A percentile compares a stretch with the other conserved stretches of the same genome.
These are phyloP conservation scores for Thaumetopoea pityocampa DNA, from an alignment of 1,140 invertebrate species.

Conservation along the genomic window DNA sequence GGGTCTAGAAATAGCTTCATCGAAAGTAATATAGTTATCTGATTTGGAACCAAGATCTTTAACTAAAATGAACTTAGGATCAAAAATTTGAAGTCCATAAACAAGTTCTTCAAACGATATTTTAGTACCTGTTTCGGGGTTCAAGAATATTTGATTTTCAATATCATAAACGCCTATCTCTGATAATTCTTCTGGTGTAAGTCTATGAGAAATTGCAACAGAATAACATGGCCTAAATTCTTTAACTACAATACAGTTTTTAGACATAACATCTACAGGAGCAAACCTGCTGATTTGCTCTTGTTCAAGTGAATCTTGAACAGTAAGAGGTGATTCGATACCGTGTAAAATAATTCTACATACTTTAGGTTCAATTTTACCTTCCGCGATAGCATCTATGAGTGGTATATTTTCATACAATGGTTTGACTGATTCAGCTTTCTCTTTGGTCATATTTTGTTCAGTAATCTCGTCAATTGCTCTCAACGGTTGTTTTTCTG, in stretches of 20 bases:
- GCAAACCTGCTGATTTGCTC: constrained; percentile 81
- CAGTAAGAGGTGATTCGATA: constrained; percentile 76
- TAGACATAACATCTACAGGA: constrained; percentile 77
- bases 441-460: constrained; percentile 57
- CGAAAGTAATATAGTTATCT: constrained; percentile 82
- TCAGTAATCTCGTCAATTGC: constrained; percentile 70
- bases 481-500: constrained; percentile 59
- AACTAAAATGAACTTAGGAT: constrained; percentile 85
- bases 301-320: constrained; percentile 80
- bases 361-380: constrained; percentile 84
- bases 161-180: constrained; percentile 85
- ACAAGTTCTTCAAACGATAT: constrained; percentile 88
- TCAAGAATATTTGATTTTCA: constrained; percentile 84
- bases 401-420: constrained; percentile 74
- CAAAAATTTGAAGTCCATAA: constrained; percentile 83
- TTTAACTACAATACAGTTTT: constrained; percentile 62
- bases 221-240: constrained; percentile 51
- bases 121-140: constrained; percentile 84
- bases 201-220: constrained; percentile 73
- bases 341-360: constrained; percentile 80
- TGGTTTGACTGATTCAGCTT: constrained; percentile 37
- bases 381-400: constrained; percentile 84
- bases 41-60: constrained; percentile 84
- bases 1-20: constrained; percentile 83
- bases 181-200: constrained; percentile 81